Base-by-base conservation (phyloP, 2,888 invertebrate genomes). In the Zootermopsis nevadensis region DNA sequence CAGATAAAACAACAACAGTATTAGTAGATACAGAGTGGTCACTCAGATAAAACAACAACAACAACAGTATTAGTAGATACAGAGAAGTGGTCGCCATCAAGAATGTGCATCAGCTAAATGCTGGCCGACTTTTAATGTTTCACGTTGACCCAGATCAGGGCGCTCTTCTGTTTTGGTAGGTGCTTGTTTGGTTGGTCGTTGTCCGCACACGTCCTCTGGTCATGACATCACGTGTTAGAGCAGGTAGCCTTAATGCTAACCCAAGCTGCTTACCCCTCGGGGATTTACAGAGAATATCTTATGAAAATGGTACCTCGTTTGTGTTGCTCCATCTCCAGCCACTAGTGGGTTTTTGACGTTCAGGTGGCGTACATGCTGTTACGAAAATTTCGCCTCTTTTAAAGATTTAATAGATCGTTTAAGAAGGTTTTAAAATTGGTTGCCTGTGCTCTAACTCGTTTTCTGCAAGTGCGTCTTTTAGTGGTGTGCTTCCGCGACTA, bases 181-280 rank as follows among this genome's bases (percentile, higher is more conserved):
- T 31, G 22, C 31, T 31, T 30, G 8, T 72, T 72, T 30, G 38
- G 76, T 24, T 24, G 12, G n/a, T 35, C 7, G 38, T 4, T 42
- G 77, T 19, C 77, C 31, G 31, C 60, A 60, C 79, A 79, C 79
- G 79, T 79, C 66, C 66, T 66, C 27, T n/a, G 35, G 24, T 79
- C 79, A 79, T 79, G 66, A 27, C 79, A n/a, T 79, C 79, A 79
- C 79, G 79, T 79, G 60, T 60, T 66, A 66, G 24, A 15, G 66
- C 79, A 79, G 60, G 79, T 66, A 79, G 35, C 79, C 79, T 66
- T 79, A 66, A 79, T 79, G 66, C 8, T 42, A 74, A 38, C 24
- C 42, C 38, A 38, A 38, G 35, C n/a, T 33, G 74, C 35, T 42
- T 74, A 38, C 74, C 69, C 10, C n/a, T 10, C 31, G 66, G 79